Base-by-base conservation (phyloP, 2,797 vertebrate genomes). In the Lates japonicus region DNA sequence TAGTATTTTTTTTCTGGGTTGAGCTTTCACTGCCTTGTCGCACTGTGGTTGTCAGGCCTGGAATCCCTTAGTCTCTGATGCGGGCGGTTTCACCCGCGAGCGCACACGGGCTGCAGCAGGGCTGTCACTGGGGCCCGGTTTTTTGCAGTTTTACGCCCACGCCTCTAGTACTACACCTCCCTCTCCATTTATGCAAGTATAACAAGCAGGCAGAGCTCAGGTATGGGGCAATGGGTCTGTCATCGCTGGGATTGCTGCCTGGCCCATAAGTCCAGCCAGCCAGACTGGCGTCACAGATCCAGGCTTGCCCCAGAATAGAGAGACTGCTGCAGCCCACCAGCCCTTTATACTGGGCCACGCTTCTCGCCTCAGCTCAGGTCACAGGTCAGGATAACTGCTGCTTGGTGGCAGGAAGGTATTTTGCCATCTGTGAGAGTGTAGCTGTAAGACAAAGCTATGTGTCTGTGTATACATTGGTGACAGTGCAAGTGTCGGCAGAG, bases 281-380 rank as follows among this genome's bases (percentile, higher is more conserved):
- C 90, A 92, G 92, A 93, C n/a, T n/a, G n/a, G n/a, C n/a, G n/a
- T n/a, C n/a, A n/a, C 92, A 95, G 94, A 95, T 95, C 93, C 94
- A 87, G 84, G 92, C 95, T 95, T 95, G 95, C 94, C 94, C 91
- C 46, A 54, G 76, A 95, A 95, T 94, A 92, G 92, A 90, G n/a
- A n/a, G 82, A 83, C 92, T 82, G 90, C 87, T 29, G 84, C 87
- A 87, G 89, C 86, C n/a, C 88, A 87, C 80, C 75, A 70, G 86
- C 87, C 88, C 86, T 95, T n/a, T 93, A 92, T 93, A 84, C 82
- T 78, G 81, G 79, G 87, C 84, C 76, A 74, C 80, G 37, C 89
- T 94, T 93, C n/a, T 90, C 86, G 83, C 87, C 87, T 69, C 80
- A 87, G 87, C 91, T 93, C 72, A 52, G 81, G n/a, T n/a, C n/a